Conservation (phyloP, 2,888 invertebrate species). For the Lampropteryx suffumata region DNA sequence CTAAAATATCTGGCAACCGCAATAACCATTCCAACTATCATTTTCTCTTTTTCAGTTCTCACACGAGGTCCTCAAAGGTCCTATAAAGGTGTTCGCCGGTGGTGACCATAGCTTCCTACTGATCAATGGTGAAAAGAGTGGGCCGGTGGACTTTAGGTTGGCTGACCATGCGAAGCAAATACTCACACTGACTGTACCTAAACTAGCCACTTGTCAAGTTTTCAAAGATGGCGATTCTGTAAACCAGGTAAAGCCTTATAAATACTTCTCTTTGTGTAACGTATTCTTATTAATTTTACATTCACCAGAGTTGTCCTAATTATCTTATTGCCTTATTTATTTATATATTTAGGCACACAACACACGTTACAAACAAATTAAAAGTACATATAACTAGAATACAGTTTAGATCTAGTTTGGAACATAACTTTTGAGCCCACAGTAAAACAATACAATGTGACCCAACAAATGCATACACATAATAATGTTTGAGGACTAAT, state of each 20-base stretch:
- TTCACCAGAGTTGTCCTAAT: too few relatives aligned
- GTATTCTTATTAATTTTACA: too few relatives aligned
- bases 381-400: too few relatives aligned
- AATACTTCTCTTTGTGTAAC: too few relatives aligned
- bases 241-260: conserved; percentile 80
- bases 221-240: conserved; percentile 85
- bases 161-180: conserved; percentile 85
- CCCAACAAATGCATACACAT: too few relatives aligned
- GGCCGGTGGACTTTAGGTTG: conserved; percentile 85
- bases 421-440: too few relatives aligned
- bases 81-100: conserved; percentile 88
- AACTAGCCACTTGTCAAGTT: conserved; percentile 83
- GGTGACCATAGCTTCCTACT: conserved; percentile 94
- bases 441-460: too few relatives aligned
- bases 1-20: background rate
- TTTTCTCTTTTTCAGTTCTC: conserved; percentile 66
- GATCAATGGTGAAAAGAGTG: conserved; percentile 70
- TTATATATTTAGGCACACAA: too few relatives aligned
- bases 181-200: conserved; percentile 83
- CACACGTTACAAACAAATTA: too few relatives aligned
- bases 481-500: too few relatives aligned
- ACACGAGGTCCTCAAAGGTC: conserved; percentile 63
- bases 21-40: conserved; percentile 10
- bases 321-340: too few relatives aligned
- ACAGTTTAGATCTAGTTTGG: too few relatives aligned